Base-by-base conservation (phyloP, 2,113 vertebrate species). In the Pollimyrus isidori region DNA sequence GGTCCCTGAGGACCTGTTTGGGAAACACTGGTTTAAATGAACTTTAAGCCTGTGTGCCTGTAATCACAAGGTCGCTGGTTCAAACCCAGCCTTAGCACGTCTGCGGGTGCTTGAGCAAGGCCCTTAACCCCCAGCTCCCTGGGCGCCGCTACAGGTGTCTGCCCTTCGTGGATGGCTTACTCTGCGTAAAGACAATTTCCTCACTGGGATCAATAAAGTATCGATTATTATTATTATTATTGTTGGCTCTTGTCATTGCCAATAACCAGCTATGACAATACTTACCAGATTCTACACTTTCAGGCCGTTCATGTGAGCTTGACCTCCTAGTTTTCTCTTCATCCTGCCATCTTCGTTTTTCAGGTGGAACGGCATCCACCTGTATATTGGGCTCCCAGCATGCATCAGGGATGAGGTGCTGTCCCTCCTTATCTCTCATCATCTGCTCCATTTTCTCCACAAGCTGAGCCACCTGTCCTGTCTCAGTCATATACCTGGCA, bases 361-460 rank as follows among this genome's bases (percentile, higher is more conserved):
- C 26, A 73, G 65, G 65, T 56, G 19, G 53, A 7, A 15, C 0
- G 30, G 5, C 39, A 17, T 19, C 56, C 58, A 4, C 42, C 42
- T n/a, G 2, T 46, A 30, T 19, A 13, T 2, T 50, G 21, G 65
- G 23, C 6, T 87, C 15, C 65, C 15, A n/a, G n/a, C 56, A 76
- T 15, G 42, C 58, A 35, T 89, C 65, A 39, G 53, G 90, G n/a
- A 4, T 91, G 4, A 93, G 62, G 87, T 91, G 58, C n/a, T 3
- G 21, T 4, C 90, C 62, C 10, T 23, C 35, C 58, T 93, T 92
- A 45, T 83, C 73, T 4, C 7, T 84, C 39, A 91, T 88, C 23
- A 92, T 62, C 0, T 52, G 52, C 21, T 92, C 84, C 10, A 92
- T 93, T 15, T 89, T 88, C 48, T 49, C 10, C 17, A 92, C 86